These are phyloP conservation scores for Sternarchorhynchus goeldii DNA, from an alignment of 2,797 vertebrate genomes.

Conservation along the genomic window DNA sequence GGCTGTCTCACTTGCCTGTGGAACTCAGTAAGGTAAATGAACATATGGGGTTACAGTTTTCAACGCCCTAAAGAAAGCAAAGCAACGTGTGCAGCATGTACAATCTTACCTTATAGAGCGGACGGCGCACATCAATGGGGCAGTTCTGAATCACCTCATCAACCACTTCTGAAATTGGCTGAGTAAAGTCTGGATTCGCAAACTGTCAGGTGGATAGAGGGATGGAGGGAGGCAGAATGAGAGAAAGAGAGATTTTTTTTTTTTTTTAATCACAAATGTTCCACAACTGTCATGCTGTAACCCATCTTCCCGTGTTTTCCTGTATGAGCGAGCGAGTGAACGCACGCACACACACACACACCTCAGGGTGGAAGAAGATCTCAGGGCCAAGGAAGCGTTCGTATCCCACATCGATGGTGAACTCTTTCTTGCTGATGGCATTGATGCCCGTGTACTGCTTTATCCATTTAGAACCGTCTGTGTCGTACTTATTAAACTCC, in stretches of 20 bases:
- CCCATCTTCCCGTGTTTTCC: background rate
- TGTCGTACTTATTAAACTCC: conserved; percentile 98
- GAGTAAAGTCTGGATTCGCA: conserved; percentile 97
- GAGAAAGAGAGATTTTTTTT: background rate
- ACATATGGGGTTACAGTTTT: too few species aligned
- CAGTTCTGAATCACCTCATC: conserved; percentile 99
- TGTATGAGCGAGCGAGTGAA: too few species aligned
- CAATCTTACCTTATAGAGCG: conserved; percentile 90
- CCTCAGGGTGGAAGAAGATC: conserved; percentile 99
- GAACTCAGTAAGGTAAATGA: too few species aligned
- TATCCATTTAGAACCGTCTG: conserved; percentile 96
- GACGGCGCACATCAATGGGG: conserved; percentile 95
- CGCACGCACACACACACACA: conserved; percentile 52
- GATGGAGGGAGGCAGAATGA: background rate
- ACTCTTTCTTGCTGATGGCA: conserved; percentile 95
- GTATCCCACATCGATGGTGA: conserved; percentile 96
- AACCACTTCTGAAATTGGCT: conserved; percentile 98
- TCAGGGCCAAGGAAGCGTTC: conserved; percentile 97
- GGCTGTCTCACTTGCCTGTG: too few species aligned
- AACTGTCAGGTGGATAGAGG: conserved; percentile 77
- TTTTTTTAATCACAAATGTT: background rate
- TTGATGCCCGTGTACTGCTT: conserved; percentile 98
- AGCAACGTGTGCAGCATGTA: too few species aligned
- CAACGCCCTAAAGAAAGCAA: too few species aligned
- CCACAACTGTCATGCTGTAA: background rate